These are phyloP conservation scores for Falco peregrinus DNA, from an alignment of 2,797 vertebrate genomes.

Conservation along the genomic window DNA sequence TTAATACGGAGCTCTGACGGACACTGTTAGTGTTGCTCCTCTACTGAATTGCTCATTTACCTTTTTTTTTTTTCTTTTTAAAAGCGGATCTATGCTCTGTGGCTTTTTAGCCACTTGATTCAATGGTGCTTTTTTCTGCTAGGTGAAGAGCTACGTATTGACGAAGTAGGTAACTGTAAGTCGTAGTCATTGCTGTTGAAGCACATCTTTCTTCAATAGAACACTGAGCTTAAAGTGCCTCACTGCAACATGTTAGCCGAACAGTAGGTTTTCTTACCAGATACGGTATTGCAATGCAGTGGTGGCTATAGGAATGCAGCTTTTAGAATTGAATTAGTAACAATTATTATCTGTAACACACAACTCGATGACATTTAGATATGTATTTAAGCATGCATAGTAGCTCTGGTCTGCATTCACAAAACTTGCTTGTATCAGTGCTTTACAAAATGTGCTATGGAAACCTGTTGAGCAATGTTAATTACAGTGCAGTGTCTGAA, in stretches of 20 bases:
- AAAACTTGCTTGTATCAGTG: background rate
- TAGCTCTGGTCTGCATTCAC: background rate
- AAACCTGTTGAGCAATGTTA: fast-evolving
- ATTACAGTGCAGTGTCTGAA: background rate
- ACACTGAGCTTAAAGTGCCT: background rate
- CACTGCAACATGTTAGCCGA: fast-evolving
- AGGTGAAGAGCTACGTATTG: background rate
- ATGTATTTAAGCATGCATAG: fast-evolving
- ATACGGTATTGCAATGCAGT: fast-evolving
- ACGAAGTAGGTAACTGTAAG: background rate
- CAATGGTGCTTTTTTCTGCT: background rate
- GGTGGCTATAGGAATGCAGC: background rate
- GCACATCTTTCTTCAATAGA: background rate
- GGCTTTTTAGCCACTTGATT: background rate
- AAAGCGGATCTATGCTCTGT: background rate
- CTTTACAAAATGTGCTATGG: fast-evolving
- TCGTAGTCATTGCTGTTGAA: background rate
- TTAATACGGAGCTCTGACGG: background rate
- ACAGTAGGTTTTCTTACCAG: fast-evolving
- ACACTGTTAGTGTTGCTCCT: background rate
- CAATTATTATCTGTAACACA: fast-evolving
- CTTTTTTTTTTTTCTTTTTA: too few species aligned
- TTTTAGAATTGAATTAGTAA: background rate
- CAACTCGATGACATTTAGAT: background rate
- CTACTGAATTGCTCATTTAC: background rate